Evolutionary conservation across 2,888 invertebrate species (phyloP).

Genomic region (Ichneumoninae sp.): DNA sequence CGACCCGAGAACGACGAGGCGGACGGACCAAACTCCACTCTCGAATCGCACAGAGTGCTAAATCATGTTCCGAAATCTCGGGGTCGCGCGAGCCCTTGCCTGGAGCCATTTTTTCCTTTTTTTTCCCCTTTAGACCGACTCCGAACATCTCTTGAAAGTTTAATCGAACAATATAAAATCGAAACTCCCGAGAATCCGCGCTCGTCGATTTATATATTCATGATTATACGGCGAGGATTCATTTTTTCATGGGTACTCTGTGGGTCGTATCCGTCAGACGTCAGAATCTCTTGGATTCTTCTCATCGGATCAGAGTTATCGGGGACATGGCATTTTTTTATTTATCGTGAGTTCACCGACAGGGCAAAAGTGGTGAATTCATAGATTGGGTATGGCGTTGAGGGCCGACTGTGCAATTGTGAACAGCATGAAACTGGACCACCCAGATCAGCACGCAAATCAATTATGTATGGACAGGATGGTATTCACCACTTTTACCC

Average conservation of each 20-base stretch:
- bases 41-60: conserved; percentile 60
- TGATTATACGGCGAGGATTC: not conserved
- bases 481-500: too few relatives aligned
- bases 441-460: too few relatives aligned
- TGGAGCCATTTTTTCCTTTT: conserved; percentile 38
- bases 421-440: not conserved
- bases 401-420: conserved; percentile 16
- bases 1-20: not conserved
- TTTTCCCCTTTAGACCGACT: not conserved
- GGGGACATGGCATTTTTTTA: too few relatives aligned
- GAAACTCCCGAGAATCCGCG: conserved; percentile 12
- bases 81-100: conserved; percentile 34
- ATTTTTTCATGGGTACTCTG: not conserved
- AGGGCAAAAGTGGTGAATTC: too few relatives aligned
- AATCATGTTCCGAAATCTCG: conserved; percentile 63
- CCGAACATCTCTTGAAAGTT: conserved; percentile 15
- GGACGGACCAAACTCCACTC: conserved; percentile 31
- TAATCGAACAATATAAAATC: conserved; percentile 37
- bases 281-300: not conserved
- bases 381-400: not conserved
- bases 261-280: not conserved
- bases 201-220: not conserved
- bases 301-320: too few relatives aligned
- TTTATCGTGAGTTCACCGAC: too few relatives aligned
- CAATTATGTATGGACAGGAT: too few relatives aligned